Evolutionary conservation across 2,888 invertebrate genomes (phyloP).

Genomic region (Dolichomitus sp.): DNA sequence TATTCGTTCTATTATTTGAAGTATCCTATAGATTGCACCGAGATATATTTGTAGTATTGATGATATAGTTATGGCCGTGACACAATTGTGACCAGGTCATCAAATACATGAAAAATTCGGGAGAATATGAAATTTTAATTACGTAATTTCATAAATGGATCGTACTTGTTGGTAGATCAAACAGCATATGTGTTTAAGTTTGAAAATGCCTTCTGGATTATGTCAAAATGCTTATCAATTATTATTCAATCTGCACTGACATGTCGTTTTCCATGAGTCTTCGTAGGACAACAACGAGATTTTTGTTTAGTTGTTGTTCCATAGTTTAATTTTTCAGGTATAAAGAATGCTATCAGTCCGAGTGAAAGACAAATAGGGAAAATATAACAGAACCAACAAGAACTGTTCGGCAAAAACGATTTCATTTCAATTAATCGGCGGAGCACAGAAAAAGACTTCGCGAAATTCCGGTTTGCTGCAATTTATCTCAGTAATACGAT

Average conservation of each 20-base stretch:
- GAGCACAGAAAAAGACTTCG: slow-evolving; percentile 71
- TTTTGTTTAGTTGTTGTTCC: neutral
- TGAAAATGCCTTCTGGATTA: neutral
- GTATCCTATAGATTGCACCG: neutral
- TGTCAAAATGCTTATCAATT: neutral
- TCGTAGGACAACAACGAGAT: neutral
- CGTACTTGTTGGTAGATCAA: neutral
- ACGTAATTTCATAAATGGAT: neutral
- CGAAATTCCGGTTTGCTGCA: slow-evolving; percentile 77
- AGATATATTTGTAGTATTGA: neutral
- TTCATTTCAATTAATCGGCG: slow-evolving; percentile 74
- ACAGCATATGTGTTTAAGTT: neutral
- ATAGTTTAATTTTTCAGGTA: neutral
- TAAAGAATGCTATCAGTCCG: neutral
- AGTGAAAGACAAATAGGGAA: neutral
- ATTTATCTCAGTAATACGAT: slow-evolving; percentile 82
- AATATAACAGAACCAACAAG: slow-evolving; percentile 11
- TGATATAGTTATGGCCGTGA: neutral
- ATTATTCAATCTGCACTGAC: neutral
- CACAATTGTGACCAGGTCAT: neutral
- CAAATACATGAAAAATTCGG: neutral
- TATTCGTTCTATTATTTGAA: neutral
- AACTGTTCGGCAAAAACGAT: slow-evolving; percentile 73
- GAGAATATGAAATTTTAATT: neutral
- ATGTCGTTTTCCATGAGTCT: neutral